Base-by-base conservation (phyloP, 2,113 vertebrate species). In the Campylorhamphus procurvoides region DNA sequence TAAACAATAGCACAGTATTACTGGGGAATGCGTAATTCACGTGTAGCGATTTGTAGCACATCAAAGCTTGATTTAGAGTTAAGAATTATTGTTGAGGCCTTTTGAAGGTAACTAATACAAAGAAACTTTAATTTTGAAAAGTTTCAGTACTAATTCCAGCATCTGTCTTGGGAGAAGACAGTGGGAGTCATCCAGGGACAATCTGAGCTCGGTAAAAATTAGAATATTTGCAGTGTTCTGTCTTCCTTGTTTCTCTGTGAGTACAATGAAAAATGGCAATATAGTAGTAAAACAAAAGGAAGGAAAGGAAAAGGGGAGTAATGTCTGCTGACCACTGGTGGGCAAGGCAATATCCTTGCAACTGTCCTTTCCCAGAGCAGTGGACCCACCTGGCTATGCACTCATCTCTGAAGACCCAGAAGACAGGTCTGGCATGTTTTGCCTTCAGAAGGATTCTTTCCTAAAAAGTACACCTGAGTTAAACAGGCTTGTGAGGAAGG, bases 1-100 rank as follows among this genome's bases (percentile, higher is more conserved):
- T 89, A 73, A 91, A 96, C 77, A 96, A 91, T 87, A 84, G 80
- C 55, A 46, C 49, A 86, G 39, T 75, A n/a, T 90, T 86, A 73
- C 33, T 23, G 40, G 18, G 18, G 55, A 78, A 49, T 64, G 40
- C 35, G 68, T 76, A 87, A 91, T 93, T 93, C 71, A 72, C 73
- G 72, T 37, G 47, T 37, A 71, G 56, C 44, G 39, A 33, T 40
- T 49, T 72, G 9, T 37, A 69, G 76, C 23, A 59, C 18, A 69
- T 66, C 47, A 63, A 42, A 79, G 31, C 18, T 39, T 53, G 75
- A 62, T 80, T 94, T 78, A 42, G 59, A 62, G n/a, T 37, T 62
- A 35, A 73, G 18, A 79, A 8, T 82, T 92, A 55, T 42, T 58
- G 24, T 19, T 6, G 19, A 83, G 68, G 24, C 39, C 35, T 91